Percentiles rank a stretch among this genome's conserved stretches.
phyloP scores from a whole-genome alignment of 2,888 invertebrate genomes.

The Pachliopta kotzebuea region DNA sequence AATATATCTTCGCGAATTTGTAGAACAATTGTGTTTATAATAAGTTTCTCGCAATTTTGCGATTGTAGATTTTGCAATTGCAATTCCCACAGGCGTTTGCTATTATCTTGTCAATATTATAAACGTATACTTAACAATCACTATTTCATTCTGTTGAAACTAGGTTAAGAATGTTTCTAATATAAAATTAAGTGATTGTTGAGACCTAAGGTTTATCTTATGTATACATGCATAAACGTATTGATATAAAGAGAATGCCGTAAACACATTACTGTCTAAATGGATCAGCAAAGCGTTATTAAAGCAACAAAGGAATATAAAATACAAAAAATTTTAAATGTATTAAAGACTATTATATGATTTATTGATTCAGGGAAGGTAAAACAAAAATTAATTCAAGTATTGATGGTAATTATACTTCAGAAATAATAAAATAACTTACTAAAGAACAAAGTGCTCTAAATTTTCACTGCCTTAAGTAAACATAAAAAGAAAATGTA shows the following conservation, averaged over 20 bases:
- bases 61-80: slow-evolving; percentile 18
- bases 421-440: too few species aligned
- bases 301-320: too few species aligned
- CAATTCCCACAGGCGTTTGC: slow-evolving; percentile 24
- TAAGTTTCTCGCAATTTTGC: slow-evolving; percentile 17
- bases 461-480: too few species aligned
- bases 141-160: background rate
- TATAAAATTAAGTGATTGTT: background rate
- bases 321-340: too few species aligned
- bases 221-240: too few species aligned
- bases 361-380: too few species aligned
- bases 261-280: background rate
- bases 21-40: background rate
- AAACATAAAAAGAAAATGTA: too few species aligned
- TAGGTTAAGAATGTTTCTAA: background rate
- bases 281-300: background rate
- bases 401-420: too few species aligned
- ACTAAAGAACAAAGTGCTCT: too few species aligned
- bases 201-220: background rate
- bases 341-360: too few species aligned
- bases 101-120: slow-evolving; percentile 17
- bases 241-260: background rate
- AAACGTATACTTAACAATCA: background rate
- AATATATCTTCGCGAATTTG: background rate
- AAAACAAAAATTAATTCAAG: too few species aligned